phyloP scores from a whole-genome alignment of 2,888 invertebrate genomes.

The Calephelis perditalis region DNA sequence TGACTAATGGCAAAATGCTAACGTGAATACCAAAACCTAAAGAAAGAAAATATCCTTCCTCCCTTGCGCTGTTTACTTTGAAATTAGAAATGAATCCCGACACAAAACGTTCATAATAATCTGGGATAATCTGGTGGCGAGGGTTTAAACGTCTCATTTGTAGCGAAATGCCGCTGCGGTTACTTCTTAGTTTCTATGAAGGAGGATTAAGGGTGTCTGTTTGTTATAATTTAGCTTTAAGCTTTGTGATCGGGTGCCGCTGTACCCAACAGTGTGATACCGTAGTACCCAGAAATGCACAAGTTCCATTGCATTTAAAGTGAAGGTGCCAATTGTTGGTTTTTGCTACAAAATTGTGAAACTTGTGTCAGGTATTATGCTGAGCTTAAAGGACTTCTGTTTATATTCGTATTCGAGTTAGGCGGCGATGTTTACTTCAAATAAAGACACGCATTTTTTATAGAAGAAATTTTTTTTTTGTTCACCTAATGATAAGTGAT shows the following conservation, averaged over 20 bases:
- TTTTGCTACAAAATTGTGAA: background rate
- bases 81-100: conserved; percentile 50
- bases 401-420: too few relatives aligned
- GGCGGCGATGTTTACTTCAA: too few relatives aligned
- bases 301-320: conserved; percentile 44
- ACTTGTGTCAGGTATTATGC: background rate
- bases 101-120: conserved; percentile 61
- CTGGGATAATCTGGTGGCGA: conserved; percentile 60
- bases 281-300: conserved; percentile 54
- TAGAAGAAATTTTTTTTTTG: too few relatives aligned
- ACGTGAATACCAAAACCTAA: too few relatives aligned
- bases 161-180: conserved; percentile 59
- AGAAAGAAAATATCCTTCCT: too few relatives aligned
- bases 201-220: conserved; percentile 63
- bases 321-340: conserved; percentile 7
- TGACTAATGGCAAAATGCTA: too few relatives aligned
- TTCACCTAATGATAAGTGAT: too few relatives aligned
- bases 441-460: too few relatives aligned
- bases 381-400: background rate
- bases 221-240: conserved; percentile 53
- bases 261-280: conserved; percentile 40
- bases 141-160: conserved; percentile 64
- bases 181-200: conserved; percentile 56
- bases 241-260: conserved; percentile 36
- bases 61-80: conserved; percentile 44